A percentile compares a stretch with the other conserved stretches of the same genome.
phyloP scores from a whole-genome alignment of 1,140 invertebrate species.

The Fopius arisanus region DNA sequence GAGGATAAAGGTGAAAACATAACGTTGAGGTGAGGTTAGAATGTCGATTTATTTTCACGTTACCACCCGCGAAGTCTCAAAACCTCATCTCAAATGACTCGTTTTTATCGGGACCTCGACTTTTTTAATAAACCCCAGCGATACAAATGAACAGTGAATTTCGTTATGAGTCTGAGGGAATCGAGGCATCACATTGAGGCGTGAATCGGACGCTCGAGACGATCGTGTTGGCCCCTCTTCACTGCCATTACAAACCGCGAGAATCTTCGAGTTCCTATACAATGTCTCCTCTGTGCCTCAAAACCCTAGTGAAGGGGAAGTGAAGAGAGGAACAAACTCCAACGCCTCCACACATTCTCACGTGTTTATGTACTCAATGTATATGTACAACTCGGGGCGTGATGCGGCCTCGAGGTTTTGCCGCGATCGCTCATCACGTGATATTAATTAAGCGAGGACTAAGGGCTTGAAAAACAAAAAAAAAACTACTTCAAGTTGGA shows the following conservation, averaged over 20 bases:
- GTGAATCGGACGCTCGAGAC: slow-evolving; percentile 5
- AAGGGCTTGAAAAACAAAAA: slow-evolving; percentile 3
- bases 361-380: slow-evolving; percentile 1
- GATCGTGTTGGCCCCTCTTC: neutral
- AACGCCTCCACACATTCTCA: slow-evolving; percentile 10
- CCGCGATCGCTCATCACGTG: slow-evolving; percentile 13
- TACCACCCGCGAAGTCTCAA: neutral
- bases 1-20: no score
- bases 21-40: no score
- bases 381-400: neutral
- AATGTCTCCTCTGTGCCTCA: neutral
- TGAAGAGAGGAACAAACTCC: neutral
- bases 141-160: slow-evolving; percentile 7
- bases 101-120: neutral
- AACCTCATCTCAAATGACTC: neutral
- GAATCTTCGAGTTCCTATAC: neutral
- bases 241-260: neutral
- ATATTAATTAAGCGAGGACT: slow-evolving; percentile 1
- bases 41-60: no score
- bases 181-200: slow-evolving; percentile 14
- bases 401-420: neutral
- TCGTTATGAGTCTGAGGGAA: neutral
- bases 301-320: neutral
- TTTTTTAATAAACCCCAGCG: neutral
- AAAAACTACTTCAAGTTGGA: slow-evolving; percentile 9